These are phyloP conservation scores for Sebastes steindachneri DNA, from an alignment of 2,797 vertebrate species.

Conservation along the genomic window DNA sequence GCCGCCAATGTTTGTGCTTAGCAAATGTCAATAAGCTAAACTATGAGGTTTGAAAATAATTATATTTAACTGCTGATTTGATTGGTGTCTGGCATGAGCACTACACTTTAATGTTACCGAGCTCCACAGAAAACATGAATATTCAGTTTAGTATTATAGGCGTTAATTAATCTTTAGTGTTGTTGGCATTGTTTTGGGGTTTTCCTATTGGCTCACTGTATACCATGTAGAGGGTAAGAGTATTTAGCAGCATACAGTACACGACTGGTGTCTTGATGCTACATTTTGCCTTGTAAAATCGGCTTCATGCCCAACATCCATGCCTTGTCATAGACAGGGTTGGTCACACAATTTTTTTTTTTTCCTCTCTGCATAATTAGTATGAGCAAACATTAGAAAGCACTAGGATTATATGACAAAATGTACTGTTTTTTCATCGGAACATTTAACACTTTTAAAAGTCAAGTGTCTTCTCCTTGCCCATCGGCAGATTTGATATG, in stretches of 20 bases:
- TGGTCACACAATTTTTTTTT: neutral
- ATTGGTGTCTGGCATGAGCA: neutral
- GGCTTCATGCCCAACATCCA: neutral
- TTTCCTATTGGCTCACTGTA: neutral
- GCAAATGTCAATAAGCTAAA: neutral
- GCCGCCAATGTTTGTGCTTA: neutral
- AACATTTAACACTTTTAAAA: conserved; percentile 16
- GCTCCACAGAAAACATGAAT: neutral
- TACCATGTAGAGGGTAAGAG: neutral
- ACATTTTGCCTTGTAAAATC: neutral
- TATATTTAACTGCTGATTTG: neutral
- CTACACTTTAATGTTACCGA: neutral
- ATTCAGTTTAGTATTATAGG: neutral
- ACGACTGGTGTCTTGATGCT: neutral
- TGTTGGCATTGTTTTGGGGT: neutral
- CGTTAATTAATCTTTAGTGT: neutral
- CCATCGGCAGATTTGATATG: conserved; percentile 31
- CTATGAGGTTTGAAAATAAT: neutral
- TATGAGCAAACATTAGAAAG: neutral
- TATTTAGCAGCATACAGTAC: neutral
- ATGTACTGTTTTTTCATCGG: no score
- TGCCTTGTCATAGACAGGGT: neutral
- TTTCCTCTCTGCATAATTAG: neutral
- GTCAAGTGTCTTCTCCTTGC: neutral
- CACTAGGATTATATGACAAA: neutral